Evolutionary conservation across 2,888 invertebrate genomes (phyloP), one percentile per base, ranked within the genome.

Genomic region (Tenodera sinensis): DNA sequence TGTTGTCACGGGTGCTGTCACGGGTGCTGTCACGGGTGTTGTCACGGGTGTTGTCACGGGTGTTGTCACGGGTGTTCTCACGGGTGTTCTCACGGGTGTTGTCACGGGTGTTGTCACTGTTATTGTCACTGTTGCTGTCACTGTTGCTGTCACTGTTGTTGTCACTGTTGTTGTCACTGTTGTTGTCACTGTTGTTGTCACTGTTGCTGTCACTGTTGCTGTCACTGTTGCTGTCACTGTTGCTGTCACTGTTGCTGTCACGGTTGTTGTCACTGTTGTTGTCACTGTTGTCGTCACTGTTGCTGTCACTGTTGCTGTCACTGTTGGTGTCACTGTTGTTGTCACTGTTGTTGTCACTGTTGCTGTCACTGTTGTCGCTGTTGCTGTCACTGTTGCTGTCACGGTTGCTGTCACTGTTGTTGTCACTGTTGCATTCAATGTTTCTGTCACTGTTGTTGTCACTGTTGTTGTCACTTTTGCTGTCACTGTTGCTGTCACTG

Each of bases 271-370:
- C n/a, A n/a, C n/a, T n/a, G n/a, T n/a, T n/a, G n/a, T n/a, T n/a
- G n/a, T n/a, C n/a, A n/a, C n/a, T n/a, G n/a, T n/a, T n/a, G n/a
- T n/a, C n/a, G n/a, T n/a, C n/a, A n/a, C n/a, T n/a, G n/a, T 81
- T 20, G 14, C 86, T 87, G 81, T 86, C 86, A 15, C 88, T 81
- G n/a, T n/a, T n/a, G n/a, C n/a, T n/a, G n/a, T n/a, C n/a, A n/a
- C n/a, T n/a, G n/a, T n/a, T n/a, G n/a, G 81, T 88, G 83, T 88
- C 88, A 25, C 88, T 88, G 81, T 87, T 82, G 9, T 86, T 87
- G 28, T 86, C 86, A 27, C 86, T 87, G 86, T 84, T 54, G 12
- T 86, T 87, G 15, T 86, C 86, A 15, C 86, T 71, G 82, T 82
- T 82, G 28, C 86, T 87, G 86, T 84, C 84, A n/a, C 89, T 87